Percentiles rank a stretch among this genome's conserved stretches.
phyloP scores from a whole-genome alignment of 2,113 vertebrate genomes.

The Dendrocopos noguchii region DNA sequence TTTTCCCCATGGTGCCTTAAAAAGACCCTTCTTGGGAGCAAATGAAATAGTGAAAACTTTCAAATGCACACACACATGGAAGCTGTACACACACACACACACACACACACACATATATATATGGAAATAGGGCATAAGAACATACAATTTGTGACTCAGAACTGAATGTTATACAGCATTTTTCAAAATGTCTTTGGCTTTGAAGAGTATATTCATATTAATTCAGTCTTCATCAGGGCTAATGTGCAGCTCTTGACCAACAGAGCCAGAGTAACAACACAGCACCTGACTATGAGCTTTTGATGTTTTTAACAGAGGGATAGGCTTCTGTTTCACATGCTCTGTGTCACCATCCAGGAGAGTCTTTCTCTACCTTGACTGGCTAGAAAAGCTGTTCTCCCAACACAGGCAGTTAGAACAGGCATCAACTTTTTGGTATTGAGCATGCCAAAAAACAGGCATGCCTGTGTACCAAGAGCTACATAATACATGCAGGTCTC shows the following conservation, averaged over 20 bases:
- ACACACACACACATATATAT: neutral
- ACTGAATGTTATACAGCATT: neutral
- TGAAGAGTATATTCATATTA: neutral
- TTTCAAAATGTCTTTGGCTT: neutral
- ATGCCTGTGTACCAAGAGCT: neutral
- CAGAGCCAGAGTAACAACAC: neutral
- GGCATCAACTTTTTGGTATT: neutral
- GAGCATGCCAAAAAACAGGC: neutral
- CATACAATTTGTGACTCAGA: neutral
- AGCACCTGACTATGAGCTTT: neutral
- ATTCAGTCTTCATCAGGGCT: neutral
- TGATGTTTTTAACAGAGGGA: neutral
- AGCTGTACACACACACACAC: neutral
- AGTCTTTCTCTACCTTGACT: neutral
- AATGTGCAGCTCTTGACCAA: neutral
- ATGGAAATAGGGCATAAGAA: neutral
- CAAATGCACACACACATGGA: neutral
- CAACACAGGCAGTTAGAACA: neutral
- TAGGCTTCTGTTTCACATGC: neutral
- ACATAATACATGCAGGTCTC: neutral
- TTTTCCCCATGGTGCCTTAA: accelerated
- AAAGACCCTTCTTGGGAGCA: neutral
- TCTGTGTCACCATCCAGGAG: neutral
- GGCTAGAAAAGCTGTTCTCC: neutral
- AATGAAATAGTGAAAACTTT: neutral